Conservation (phyloP, 2,888 invertebrate species). For the Morpho deidamia region DNA sequence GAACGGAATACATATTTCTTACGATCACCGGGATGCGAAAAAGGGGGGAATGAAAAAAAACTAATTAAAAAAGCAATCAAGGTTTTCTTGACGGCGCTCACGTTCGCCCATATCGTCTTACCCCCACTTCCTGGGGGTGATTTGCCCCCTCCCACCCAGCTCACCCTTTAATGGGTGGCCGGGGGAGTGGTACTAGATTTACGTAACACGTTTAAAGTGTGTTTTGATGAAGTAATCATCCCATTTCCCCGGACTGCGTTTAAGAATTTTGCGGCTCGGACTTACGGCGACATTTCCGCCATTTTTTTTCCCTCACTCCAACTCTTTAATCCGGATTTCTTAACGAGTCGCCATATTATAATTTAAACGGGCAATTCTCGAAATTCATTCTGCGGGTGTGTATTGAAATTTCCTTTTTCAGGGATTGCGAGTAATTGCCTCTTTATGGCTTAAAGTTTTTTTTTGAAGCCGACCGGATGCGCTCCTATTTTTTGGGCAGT, state of each 20-base stretch:
- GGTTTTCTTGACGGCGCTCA: constrained; percentile 79
- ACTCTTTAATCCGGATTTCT: constrained; percentile 70
- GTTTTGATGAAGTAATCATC: constrained; percentile 79
- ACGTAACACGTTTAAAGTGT: constrained; percentile 79
- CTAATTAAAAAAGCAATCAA: constrained; percentile 80
- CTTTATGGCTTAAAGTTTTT: constrained; percentile 24
- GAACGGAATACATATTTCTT: constrained; percentile 68
- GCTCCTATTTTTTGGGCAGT: constrained; percentile 12
- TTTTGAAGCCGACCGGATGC: constrained; percentile 14
- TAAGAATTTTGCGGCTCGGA: constrained; percentile 73
- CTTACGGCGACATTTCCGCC: constrained; percentile 51
- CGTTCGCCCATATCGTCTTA: constrained; percentile 79
- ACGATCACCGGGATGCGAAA: constrained; percentile 67
- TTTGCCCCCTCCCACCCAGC: constrained; percentile 34
- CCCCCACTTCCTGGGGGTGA: constrained; percentile 61
- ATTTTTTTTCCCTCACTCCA: constrained; percentile 45
- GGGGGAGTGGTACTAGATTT: constrained; percentile 72
- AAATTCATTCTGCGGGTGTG: constrained; percentile 38
- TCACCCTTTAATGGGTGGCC: constrained; percentile 59
- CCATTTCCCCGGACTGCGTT: constrained; percentile 75
- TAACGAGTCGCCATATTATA: constrained; percentile 62
- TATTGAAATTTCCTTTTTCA: constrained; percentile 39
- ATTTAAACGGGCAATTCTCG: constrained; percentile 53
- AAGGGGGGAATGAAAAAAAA: constrained; percentile 70
- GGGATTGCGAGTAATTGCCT: constrained; percentile 28